Evolutionary conservation across 2,888 invertebrate species (phyloP).

Genomic region (Drosophila tripunctata): DNA sequence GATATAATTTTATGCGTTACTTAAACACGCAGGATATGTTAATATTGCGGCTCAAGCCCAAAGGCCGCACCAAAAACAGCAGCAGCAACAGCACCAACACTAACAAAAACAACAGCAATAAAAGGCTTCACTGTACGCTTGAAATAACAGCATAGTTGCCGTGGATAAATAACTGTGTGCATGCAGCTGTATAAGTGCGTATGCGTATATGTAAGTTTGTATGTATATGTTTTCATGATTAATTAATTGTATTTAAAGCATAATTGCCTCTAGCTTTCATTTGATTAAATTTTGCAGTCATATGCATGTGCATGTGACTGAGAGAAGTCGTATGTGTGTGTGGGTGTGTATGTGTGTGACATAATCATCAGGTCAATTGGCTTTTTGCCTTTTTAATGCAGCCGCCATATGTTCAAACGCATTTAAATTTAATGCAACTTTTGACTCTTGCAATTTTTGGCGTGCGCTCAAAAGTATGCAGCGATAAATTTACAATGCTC

Average conservation of each 20-base stretch:
- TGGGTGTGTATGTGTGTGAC: slow-evolving; percentile 19
- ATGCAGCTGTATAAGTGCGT: neutral
- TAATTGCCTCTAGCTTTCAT: slow-evolving; percentile 80
- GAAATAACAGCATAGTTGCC: slow-evolving; percentile 69
- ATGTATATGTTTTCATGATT: slow-evolving; percentile 65
- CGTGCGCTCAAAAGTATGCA: slow-evolving; percentile 40
- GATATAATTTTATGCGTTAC: slow-evolving; percentile 80
- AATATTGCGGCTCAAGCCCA: slow-evolving; percentile 62
- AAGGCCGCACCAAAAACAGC: slow-evolving; percentile 19
- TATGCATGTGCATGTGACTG: slow-evolving; percentile 1
- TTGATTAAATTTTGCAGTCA: slow-evolving; percentile 73
- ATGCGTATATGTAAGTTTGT: slow-evolving; percentile 14
- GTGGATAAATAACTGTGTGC: slow-evolving; percentile 54
- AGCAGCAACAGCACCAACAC: slow-evolving; percentile 20
- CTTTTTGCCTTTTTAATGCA: slow-evolving; percentile 60
- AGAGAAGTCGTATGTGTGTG: neutral
- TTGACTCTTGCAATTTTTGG: slow-evolving; percentile 3
- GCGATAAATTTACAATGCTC: slow-evolving; percentile 4
- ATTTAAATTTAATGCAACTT: slow-evolving; percentile 33
- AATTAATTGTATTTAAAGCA: slow-evolving; percentile 80
- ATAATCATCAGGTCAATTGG: slow-evolving; percentile 71
- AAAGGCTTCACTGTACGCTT: slow-evolving; percentile 45
- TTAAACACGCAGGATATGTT: slow-evolving; percentile 81
- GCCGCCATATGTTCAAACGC: slow-evolving; percentile 10
- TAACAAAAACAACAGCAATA: slow-evolving; percentile 25